These are phyloP conservation scores for Colius striatus DNA, from an alignment of 2,113 vertebrate species.

Conservation along the genomic window DNA sequence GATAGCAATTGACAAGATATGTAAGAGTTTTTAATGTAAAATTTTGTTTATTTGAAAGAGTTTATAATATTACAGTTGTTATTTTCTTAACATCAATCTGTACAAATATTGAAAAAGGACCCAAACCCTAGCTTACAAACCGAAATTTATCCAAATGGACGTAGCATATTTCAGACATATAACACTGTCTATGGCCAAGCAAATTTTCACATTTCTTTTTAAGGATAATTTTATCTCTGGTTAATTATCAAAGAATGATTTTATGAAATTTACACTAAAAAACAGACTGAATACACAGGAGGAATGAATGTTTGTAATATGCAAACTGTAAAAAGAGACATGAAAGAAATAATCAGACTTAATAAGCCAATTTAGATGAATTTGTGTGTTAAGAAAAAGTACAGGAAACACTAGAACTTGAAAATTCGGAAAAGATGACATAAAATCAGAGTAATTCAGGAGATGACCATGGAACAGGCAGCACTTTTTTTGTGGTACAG, in stretches of 20 bases:
- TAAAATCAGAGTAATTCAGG: not conserved
- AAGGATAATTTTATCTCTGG: not conserved
- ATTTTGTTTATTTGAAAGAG: not conserved
- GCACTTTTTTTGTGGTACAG: not conserved
- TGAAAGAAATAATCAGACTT: not conserved
- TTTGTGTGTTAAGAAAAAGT: not conserved
- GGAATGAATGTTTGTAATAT: not conserved
- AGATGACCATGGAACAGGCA: not conserved
- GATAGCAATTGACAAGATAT: not conserved
- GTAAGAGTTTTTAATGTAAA: not conserved
- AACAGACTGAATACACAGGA: not conserved
- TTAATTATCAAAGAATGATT: not conserved
- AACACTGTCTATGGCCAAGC: not conserved
- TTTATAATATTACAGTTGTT: not conserved
- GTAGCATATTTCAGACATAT: not conserved
- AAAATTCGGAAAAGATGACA: not conserved
- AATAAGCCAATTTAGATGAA: not conserved
- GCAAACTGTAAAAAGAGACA: not conserved
- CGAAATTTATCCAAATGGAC: not conserved
- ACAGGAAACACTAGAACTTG: not conserved
- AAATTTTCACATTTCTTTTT: not conserved
- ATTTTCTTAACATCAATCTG: not conserved
- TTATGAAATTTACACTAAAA: not conserved
- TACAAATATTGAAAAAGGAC: not conserved
- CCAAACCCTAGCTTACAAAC: not conserved